These are phyloP conservation scores for Cecropterus lyciades DNA, from an alignment of 1,140 invertebrate genomes.

Conservation along the genomic window DNA sequence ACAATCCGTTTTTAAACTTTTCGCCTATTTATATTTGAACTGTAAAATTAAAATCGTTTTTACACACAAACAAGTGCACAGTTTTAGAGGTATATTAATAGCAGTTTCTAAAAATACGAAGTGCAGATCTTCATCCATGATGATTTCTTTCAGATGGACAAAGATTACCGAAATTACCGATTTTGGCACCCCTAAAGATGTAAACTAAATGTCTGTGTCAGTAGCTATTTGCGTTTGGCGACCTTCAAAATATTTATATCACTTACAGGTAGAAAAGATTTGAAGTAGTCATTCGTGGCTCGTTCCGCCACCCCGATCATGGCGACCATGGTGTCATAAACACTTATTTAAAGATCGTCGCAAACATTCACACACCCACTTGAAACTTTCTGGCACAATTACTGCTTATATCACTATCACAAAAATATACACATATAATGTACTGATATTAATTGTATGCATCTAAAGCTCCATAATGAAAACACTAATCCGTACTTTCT, in stretches of 20 bases:
- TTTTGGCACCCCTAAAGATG: conserved; percentile 7
- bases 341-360: conserved; percentile 57
- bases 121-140: not conserved
- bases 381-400: conserved; percentile 37
- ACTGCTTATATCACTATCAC: conserved; percentile 1
- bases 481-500: too few relatives aligned
- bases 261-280: conserved; percentile 76
- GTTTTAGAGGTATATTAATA: not conserved
- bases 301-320: conserved; percentile 56
- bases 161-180: conserved; percentile 2
- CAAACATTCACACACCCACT: conserved; percentile 53
- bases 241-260: conserved; percentile 30
- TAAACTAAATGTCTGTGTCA: conserved; percentile 13
- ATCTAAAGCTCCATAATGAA: too few relatives aligned
- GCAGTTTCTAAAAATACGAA: conserved; percentile 1
- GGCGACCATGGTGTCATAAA: conserved; percentile 62
- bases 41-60: too few relatives aligned
- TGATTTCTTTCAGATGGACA: not conserved
- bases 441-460: too few relatives aligned
- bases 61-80: too few relatives aligned
- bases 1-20: too few relatives aligned
- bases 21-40: too few relatives aligned
- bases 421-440: too few relatives aligned
- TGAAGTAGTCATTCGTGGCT: conserved; percentile 68
- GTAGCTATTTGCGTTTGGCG: conserved; percentile 25